These are phyloP conservation scores for Hemibagrus wyckioides DNA, from an alignment of 2,113 vertebrate genomes.

Conservation along the genomic window DNA sequence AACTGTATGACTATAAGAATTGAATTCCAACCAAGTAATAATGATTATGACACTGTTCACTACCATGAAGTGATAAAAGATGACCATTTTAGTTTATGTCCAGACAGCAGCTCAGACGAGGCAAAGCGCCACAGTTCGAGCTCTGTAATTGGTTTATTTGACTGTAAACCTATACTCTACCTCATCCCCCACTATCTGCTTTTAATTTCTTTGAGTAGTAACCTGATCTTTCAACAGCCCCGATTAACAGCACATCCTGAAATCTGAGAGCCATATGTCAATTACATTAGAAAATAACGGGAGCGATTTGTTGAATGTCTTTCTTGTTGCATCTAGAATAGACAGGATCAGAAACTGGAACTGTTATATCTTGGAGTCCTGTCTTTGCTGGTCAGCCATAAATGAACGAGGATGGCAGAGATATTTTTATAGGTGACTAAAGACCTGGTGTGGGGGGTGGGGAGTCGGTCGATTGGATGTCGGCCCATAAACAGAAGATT, in stretches of 20 bases:
- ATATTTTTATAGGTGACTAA: conserved; percentile 12
- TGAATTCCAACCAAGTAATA: background rate
- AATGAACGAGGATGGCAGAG: conserved; percentile 2
- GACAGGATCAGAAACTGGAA: conserved; percentile 29
- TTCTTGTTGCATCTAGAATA: conserved; percentile 19
- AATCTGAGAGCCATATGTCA: conserved; percentile 54
- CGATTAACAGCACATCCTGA: conserved; percentile 55
- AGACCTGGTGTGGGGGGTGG: background rate
- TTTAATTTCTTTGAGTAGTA: conserved; percentile 67
- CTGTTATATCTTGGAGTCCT: conserved; percentile 9
- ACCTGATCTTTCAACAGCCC: conserved; percentile 56
- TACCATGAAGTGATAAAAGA: background rate
- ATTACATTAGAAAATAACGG: conserved; percentile 55
- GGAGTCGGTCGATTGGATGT: conserved; percentile 4
- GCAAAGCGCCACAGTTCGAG: conserved; percentile 33
- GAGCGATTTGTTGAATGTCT: conserved; percentile 55
- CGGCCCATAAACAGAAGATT: conserved; percentile 39
- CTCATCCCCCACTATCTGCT: conserved; percentile 44
- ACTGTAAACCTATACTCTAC: conserved; percentile 41
- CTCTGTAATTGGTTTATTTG: conserved; percentile 53
- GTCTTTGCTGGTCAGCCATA: conserved; percentile 2
- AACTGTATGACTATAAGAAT: background rate
- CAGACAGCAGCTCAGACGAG: conserved; percentile 34
- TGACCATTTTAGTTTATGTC: conserved; percentile 20
- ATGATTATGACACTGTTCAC: background rate